These are phyloP conservation scores for Nymphicus hollandicus DNA, from an alignment of 2,113 vertebrate genomes.

Conservation along the genomic window DNA sequence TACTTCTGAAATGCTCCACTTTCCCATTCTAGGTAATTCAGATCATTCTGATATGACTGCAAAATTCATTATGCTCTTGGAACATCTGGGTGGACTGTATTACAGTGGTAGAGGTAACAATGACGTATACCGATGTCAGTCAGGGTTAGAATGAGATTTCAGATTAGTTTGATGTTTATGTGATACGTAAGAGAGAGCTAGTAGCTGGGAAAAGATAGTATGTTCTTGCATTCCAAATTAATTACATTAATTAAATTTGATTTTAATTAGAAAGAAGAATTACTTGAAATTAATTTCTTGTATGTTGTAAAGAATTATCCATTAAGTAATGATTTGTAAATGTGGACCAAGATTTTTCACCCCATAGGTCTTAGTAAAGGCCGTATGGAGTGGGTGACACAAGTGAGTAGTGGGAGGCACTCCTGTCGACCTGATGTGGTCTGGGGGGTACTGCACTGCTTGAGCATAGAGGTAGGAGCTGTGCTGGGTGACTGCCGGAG, in stretches of 20 bases:
- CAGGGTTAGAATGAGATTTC: not conserved
- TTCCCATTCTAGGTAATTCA: not conserved
- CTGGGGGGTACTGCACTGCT: not conserved
- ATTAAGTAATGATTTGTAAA: not conserved
- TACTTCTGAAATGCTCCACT: not conserved
- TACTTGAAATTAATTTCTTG: not conserved
- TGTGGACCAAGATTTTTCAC: not conserved
- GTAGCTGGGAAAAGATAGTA: not conserved
- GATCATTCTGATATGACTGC: no score
- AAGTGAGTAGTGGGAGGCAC: rapidly evolving
- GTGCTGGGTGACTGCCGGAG: rapidly evolving
- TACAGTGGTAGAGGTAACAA: not conserved
- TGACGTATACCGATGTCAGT: not conserved
- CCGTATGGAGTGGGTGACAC: not conserved
- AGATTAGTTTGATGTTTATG: not conserved
- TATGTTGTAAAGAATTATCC: not conserved
- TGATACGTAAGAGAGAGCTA: not conserved
- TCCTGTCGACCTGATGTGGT: not conserved
- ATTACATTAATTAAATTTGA: not conserved
- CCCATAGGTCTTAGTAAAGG: rapidly evolving
- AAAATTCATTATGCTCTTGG: not conserved
- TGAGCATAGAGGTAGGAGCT: not conserved
- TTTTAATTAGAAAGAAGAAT: not conserved
- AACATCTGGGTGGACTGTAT: not conserved
- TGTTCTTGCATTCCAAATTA: not conserved